These are phyloP conservation scores for Psittacara wagleri DNA, from an alignment of 2,113 vertebrate genomes.

Conservation along the genomic window DNA sequence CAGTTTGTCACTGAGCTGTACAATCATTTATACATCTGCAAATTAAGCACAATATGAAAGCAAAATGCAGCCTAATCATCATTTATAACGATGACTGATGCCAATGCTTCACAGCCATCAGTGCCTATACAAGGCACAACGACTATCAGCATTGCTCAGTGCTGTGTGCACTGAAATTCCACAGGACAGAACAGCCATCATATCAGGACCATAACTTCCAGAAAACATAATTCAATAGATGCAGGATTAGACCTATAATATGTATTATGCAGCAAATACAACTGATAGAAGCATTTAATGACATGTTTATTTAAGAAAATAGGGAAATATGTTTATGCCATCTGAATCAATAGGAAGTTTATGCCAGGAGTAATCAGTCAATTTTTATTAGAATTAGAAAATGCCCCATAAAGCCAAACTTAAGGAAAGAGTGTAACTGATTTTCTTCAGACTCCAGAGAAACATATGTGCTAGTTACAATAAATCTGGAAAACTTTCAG, in stretches of 20 bases:
- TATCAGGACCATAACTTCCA: background rate
- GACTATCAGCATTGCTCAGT: background rate
- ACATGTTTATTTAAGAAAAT: background rate
- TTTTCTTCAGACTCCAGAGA: background rate
- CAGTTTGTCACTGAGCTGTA: background rate
- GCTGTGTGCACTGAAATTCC: background rate
- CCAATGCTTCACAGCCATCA: background rate
- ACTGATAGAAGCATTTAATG: background rate
- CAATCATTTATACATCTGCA: slow-evolving; percentile 7
- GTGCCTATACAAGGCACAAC: background rate
- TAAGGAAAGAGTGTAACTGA: background rate
- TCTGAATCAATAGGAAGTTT: background rate
- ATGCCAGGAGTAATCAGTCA: background rate
- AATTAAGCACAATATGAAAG: background rate
- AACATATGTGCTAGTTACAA: background rate
- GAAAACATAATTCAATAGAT: background rate
- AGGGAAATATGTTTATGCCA: background rate
- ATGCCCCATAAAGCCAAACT: background rate
- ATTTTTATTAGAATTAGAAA: background rate
- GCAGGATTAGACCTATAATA: background rate
- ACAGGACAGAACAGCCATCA: background rate
- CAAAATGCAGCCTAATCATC: background rate
- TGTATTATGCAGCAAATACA: background rate
- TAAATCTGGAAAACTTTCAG: background rate
- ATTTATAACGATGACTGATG: background rate